Conservation (phyloP, 1,140 invertebrate genomes). For the Pararge aegeria region DNA sequence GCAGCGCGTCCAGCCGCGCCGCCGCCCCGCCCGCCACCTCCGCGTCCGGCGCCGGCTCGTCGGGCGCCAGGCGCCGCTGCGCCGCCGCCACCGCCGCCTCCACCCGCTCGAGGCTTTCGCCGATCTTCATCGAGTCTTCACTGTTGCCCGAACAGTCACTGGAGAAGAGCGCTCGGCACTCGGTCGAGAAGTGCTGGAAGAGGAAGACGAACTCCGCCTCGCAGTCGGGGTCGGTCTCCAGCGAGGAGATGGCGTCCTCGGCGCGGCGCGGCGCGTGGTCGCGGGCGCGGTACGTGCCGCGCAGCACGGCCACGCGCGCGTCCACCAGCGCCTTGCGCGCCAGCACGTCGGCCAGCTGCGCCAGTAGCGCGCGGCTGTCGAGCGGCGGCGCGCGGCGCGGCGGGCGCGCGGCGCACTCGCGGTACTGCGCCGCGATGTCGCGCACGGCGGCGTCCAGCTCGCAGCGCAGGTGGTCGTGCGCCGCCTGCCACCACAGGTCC, state of each 20-base stretch:
- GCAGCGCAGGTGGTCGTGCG: constrained; percentile 83
- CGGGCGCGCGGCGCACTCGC: constrained; percentile 75
- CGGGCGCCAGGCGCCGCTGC: constrained; percentile 54
- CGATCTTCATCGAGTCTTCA: constrained; percentile 78
- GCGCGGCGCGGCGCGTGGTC: constrained; percentile 36
- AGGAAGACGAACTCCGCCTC: constrained; percentile 83
- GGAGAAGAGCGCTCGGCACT: constrained; percentile 80
- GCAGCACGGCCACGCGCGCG: constrained; percentile 83
- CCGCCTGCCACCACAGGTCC: constrained; percentile 85
- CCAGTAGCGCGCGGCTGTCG: constrained; percentile 81
- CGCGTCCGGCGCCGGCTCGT: constrained; percentile 22
- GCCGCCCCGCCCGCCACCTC: constrained; percentile 35
- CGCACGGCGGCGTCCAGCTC: constrained; percentile 85
- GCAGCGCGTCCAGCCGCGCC: constrained; percentile 64
- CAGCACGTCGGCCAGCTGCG: constrained; percentile 86
- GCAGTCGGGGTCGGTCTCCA: constrained; percentile 73
- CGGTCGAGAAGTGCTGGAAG: constrained; percentile 81
- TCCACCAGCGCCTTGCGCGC: constrained; percentile 89
- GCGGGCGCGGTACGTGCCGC: constrained; percentile 72
- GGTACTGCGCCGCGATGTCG: constrained; percentile 84
- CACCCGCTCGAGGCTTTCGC: constrained; percentile 72
- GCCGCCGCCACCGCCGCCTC: constrained; percentile 68
- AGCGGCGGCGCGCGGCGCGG: constrained; percentile 66
- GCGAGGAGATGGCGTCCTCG: constrained; percentile 67
- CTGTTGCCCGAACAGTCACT: constrained; percentile 79